Conservation (phyloP, 1,140 invertebrate species). For the Vanessa tameamea region DNA sequence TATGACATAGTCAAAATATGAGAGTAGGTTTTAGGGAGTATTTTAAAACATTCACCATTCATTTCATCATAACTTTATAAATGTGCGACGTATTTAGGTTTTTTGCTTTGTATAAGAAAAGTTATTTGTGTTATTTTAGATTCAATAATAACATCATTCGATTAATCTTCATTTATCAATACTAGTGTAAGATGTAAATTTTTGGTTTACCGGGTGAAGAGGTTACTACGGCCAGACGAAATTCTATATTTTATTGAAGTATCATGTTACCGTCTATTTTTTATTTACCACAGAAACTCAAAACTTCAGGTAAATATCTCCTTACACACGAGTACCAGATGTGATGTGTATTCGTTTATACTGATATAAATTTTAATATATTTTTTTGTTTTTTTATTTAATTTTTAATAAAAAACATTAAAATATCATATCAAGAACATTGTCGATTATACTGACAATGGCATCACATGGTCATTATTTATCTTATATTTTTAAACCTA, state of each 20-base stretch:
- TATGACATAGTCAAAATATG: too few relatives aligned
- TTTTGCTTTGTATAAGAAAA: too few relatives aligned
- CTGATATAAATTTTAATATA: background rate
- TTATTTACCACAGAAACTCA: slow-evolving; percentile 55
- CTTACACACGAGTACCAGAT: slow-evolving; percentile 44
- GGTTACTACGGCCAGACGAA: slow-evolving; percentile 63
- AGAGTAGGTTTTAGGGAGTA: too few relatives aligned
- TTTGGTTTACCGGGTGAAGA: slow-evolving; percentile 48
- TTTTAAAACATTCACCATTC: too few relatives aligned
- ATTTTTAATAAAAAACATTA: too few relatives aligned
- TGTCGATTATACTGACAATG: too few relatives aligned
- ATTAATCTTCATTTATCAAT: background rate
- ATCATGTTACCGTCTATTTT: slow-evolving; percentile 60
- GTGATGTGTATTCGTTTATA: background rate
- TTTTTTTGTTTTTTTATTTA: background rate
- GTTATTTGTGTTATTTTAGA: background rate
- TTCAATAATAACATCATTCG: background rate
- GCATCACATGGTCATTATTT: too few relatives aligned
- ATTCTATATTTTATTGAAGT: slow-evolving; percentile 56
- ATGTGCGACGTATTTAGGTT: too few relatives aligned
- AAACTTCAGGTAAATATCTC: slow-evolving; percentile 54
- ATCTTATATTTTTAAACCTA: too few relatives aligned
- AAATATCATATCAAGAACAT: too few relatives aligned
- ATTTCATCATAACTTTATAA: too few relatives aligned
- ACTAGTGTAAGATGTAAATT: background rate